These are phyloP conservation scores for Gonioctena quinquepunctata DNA, from an alignment of 1,140 invertebrate genomes.

Conservation along the genomic window DNA sequence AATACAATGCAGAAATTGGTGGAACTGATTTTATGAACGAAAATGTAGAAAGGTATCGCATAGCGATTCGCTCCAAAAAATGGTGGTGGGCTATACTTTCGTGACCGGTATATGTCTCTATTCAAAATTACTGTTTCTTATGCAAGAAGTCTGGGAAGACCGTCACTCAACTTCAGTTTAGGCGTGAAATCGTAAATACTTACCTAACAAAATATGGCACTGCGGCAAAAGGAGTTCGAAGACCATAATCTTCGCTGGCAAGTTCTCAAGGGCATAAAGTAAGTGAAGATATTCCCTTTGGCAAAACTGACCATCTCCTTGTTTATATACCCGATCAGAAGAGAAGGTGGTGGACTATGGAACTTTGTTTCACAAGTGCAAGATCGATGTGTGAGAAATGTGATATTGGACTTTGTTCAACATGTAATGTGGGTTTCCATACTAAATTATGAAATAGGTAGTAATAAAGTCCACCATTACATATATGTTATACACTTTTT, in stretches of 20 bases:
- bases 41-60: slow-evolving; percentile 37
- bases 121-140: neutral
- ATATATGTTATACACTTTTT: no score
- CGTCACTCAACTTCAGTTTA: neutral
- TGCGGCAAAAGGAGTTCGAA: neutral
- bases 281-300: neutral
- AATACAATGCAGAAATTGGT: slow-evolving; percentile 51
- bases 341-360: no score
- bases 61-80: slow-evolving; percentile 36
- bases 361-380: no score
- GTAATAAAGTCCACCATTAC: no score
- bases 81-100: slow-evolving; percentile 37
- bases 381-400: no score
- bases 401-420: no score
- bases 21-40: slow-evolving; percentile 44
- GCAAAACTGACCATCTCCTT: no score
- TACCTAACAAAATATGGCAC: neutral
- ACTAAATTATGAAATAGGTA: neutral
- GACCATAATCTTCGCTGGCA: neutral
- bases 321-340: no score
- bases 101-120: neutral
- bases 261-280: neutral
- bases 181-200: neutral
- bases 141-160: neutral
- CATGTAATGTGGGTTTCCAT: neutral